Conservation (phyloP, 2,888 invertebrate genomes). For the Mesoligia furuncula region DNA sequence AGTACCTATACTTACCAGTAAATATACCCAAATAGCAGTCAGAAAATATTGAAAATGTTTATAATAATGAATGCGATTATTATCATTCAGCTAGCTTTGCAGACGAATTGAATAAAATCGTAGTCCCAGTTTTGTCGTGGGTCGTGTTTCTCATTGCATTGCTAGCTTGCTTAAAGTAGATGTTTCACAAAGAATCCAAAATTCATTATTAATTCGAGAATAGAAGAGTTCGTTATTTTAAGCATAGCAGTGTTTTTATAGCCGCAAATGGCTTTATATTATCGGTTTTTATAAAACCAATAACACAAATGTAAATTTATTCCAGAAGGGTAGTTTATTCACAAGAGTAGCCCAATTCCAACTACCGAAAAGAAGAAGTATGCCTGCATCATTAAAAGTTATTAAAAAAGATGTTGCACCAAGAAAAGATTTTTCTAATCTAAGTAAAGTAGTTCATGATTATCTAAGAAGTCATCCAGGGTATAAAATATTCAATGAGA, state of each 20-base stretch:
- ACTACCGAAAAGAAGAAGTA: slow-evolving; percentile 58
- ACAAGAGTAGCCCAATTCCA: slow-evolving; percentile 67
- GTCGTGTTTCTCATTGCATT: neutral
- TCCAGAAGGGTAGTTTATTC: slow-evolving; percentile 74
- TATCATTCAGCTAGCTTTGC: neutral
- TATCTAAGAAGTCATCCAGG: slow-evolving; percentile 68
- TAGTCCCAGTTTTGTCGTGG: neutral
- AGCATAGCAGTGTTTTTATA: neutral
- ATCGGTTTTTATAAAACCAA: neutral
- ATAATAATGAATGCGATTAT: neutral
- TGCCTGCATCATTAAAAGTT: slow-evolving; percentile 15
- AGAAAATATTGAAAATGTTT: neutral
- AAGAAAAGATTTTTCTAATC: slow-evolving; percentile 76
- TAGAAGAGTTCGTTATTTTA: neutral
- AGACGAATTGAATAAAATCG: neutral
- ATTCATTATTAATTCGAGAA: neutral
- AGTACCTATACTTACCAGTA: neutral
- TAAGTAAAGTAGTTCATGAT: slow-evolving; percentile 72
- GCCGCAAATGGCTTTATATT: no score
- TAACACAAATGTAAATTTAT: slow-evolving; percentile 25
- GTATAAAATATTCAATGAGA: slow-evolving; percentile 16
- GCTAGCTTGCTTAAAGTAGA: neutral
- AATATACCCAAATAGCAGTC: neutral
- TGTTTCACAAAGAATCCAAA: neutral
- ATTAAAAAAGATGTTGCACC: slow-evolving; percentile 73